Conservation (phyloP, 1,140 invertebrate genomes). For the Papilio polyxenes region DNA sequence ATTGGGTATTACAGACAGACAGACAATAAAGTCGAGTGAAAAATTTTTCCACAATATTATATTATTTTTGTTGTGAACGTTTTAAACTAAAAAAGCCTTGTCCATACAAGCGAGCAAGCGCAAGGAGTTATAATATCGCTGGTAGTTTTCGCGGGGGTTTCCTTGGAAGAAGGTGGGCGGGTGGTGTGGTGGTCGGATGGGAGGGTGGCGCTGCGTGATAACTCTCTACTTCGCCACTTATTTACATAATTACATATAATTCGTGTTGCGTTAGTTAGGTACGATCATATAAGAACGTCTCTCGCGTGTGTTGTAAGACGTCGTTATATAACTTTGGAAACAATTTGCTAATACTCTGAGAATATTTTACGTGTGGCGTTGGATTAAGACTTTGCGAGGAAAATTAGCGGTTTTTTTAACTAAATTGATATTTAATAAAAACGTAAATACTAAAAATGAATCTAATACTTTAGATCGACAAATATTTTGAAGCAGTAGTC, state of each 20-base stretch:
- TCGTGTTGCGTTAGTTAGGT: constrained; percentile 39
- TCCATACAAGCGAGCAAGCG: constrained; percentile 45
- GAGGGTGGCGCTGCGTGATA: constrained; percentile 42
- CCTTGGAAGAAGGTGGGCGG: constrained; percentile 42
- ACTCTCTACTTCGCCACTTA: constrained; percentile 48
- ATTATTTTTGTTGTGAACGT: neutral
- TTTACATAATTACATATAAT: constrained; percentile 60
- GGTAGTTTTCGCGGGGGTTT: constrained; percentile 52
- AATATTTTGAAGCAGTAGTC: no score
- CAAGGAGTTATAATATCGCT: constrained; percentile 61
- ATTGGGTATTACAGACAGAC: no score
- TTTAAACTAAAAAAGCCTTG: neutral
- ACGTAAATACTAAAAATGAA: no score
- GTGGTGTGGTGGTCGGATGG: constrained; percentile 37
- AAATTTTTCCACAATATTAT: no score
- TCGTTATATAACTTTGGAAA: neutral
- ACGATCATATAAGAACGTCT: constrained; percentile 35
- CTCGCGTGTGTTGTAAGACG: constrained; percentile 3
- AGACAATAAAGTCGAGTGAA: no score
- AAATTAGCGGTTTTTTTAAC: neutral
- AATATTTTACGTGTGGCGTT: neutral
- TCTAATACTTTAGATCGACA: no score
- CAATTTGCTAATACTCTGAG: neutral
- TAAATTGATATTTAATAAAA: no score
- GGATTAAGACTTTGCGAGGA: neutral